Evolutionary conservation across 2,888 invertebrate species (phyloP).

Genomic region (Leptinotarsa haldemani): DNA sequence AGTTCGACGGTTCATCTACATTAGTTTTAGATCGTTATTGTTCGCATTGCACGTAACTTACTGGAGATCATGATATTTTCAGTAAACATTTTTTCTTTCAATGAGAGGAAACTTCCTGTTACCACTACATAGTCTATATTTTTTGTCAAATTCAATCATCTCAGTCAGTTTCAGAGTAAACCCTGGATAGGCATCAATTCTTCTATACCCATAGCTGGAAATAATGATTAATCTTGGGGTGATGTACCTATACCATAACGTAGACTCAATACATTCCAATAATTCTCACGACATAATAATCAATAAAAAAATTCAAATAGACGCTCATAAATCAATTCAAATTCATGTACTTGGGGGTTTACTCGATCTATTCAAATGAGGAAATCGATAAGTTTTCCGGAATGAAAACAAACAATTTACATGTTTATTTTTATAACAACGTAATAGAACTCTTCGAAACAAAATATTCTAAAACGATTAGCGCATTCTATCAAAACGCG

Average conservation of each 20-base stretch:
- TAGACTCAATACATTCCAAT: background rate
- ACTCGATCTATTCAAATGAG: constrained; percentile 13
- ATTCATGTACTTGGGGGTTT: background rate
- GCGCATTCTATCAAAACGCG: constrained; percentile 29
- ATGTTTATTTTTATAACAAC: background rate
- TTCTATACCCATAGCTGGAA: no score
- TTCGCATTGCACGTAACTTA: constrained; percentile 35
- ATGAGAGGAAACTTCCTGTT: constrained; percentile 7
- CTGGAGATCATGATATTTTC: constrained; percentile 46
- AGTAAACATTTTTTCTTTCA: constrained; percentile 42
- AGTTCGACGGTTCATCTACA: constrained; percentile 36
- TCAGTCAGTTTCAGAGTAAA: no score
- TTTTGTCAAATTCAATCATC: no score
- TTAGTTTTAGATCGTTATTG: constrained; percentile 23
- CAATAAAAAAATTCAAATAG: background rate
- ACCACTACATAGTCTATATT: no score
- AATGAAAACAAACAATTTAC: constrained; percentile 8
- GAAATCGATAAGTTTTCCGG: constrained; percentile 2
- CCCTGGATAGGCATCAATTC: no score
- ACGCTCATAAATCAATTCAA: background rate
- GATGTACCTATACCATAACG: no score
- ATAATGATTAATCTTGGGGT: no score
- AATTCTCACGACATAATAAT: background rate
- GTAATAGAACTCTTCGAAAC: background rate
- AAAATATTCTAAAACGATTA: constrained; percentile 26